phyloP scores from a whole-genome alignment of 2,113 vertebrate genomes.

The Coreoperca whiteheadi region DNA sequence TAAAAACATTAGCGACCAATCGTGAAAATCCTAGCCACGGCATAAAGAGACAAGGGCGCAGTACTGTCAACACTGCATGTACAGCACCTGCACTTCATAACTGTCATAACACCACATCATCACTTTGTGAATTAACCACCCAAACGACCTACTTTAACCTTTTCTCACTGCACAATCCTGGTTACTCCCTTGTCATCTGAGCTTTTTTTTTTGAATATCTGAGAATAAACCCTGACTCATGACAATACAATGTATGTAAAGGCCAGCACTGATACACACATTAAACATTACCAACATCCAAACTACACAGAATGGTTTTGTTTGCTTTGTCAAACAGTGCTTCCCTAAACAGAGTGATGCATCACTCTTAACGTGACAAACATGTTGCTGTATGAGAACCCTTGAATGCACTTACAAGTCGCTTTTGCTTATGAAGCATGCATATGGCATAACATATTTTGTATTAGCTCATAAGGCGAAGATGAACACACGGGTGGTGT shows the following conservation, averaged over 20 bases:
- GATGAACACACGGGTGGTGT: not conserved
- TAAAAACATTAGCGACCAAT: not conserved
- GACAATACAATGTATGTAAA: not conserved
- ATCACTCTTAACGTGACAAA: not conserved
- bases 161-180: not conserved
- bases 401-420: not conserved
- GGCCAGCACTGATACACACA: too few relatives aligned
- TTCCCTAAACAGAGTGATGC: not conserved
- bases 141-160: not conserved
- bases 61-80: conserved; percentile 24
- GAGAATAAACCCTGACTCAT: not conserved
- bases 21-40: conserved; percentile 26
- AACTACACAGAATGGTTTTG: not conserved
- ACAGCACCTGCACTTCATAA: conserved; percentile 27
- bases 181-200: not conserved
- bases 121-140: conserved; percentile 1
- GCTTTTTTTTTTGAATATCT: not conserved
- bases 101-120: conserved; percentile 41
- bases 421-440: not conserved
- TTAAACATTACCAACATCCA: not conserved
- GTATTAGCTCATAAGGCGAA: not conserved
- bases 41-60: not conserved
- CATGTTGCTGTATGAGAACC: not conserved
- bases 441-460: not conserved
- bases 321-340: conserved; percentile 3